Evolutionary conservation across 2,888 invertebrate species (phyloP).

Genomic region (Osmoderma eremita): DNA sequence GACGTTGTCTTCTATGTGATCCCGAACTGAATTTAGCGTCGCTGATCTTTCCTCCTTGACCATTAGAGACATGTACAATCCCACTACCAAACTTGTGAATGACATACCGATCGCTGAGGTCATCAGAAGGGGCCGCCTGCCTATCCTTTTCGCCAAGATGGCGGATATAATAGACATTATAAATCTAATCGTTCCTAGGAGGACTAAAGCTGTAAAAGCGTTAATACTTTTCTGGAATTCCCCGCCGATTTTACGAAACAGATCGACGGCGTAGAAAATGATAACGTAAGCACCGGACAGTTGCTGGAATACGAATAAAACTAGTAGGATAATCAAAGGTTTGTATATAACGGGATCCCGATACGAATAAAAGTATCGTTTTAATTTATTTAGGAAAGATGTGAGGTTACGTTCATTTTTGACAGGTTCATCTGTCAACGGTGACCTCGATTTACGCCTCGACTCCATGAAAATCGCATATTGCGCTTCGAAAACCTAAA

Average conservation of each 20-base stretch:
- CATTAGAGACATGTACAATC: slow-evolving; percentile 56
- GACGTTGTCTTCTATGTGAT: slow-evolving; percentile 58
- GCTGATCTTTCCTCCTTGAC: slow-evolving; percentile 52
- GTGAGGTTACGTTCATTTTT: no score
- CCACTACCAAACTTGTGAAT: slow-evolving; percentile 62
- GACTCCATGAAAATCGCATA: slow-evolving; percentile 16
- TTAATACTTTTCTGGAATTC: slow-evolving; percentile 62
- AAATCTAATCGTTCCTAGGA: slow-evolving; percentile 67
- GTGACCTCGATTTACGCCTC: slow-evolving; percentile 32
- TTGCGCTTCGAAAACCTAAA: slow-evolving; percentile 50
- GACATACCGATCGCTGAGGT: slow-evolving; percentile 68
- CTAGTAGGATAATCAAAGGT: slow-evolving; percentile 64
- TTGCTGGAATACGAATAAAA: slow-evolving; percentile 68
- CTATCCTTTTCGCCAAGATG: slow-evolving; percentile 64
- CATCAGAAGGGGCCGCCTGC: slow-evolving; percentile 66
- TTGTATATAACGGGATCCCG: slow-evolving; percentile 64
- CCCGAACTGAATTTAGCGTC: slow-evolving; percentile 51
- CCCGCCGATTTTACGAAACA: slow-evolving; percentile 65
- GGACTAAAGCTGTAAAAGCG: slow-evolving; percentile 64
- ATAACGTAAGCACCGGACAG: slow-evolving; percentile 68
- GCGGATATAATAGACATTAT: slow-evolving; percentile 66
- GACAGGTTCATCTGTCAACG: not conserved
- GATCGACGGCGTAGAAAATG: slow-evolving; percentile 69
- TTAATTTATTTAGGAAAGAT: slow-evolving; percentile 42
- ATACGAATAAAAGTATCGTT: slow-evolving; percentile 52